A percentile compares a stretch with the other conserved stretches of the same genome.
phyloP scores from a whole-genome alignment of 2,113 vertebrate species.

The Echinops telfairi region DNA sequence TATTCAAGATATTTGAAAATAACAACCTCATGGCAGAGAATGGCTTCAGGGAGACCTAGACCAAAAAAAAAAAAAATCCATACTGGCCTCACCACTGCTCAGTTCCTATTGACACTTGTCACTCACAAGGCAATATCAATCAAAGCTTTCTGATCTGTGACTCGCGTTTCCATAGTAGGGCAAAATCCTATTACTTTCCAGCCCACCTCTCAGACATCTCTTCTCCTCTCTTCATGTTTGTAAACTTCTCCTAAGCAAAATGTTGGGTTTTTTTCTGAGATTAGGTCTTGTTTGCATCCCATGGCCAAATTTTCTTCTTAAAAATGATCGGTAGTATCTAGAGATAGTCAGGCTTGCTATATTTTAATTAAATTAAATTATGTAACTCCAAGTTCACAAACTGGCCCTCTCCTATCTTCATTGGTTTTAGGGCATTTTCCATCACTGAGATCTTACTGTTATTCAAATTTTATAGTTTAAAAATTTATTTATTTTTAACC shows the following conservation, averaged over 20 bases:
- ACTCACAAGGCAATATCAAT: conserved; percentile 90
- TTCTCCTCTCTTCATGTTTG: conserved; percentile 84
- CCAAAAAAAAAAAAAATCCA: conserved; percentile 87
- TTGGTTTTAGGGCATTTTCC: background rate
- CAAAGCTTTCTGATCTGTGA: conserved; percentile 91
- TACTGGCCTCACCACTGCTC: conserved; percentile 88
- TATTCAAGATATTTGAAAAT: conserved; percentile 86
- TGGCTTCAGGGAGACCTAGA: conserved; percentile 83
- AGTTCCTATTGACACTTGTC: conserved; percentile 90
- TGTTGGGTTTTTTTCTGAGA: background rate
- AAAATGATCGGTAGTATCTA: conserved; percentile 17
- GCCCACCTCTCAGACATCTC: conserved; percentile 87
- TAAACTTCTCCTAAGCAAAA: conserved; percentile 76
- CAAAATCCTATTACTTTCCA: conserved; percentile 92
- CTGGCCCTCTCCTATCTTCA: background rate
- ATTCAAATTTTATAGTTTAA: background rate
- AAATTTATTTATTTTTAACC: too few species aligned
- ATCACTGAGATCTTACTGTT: background rate
- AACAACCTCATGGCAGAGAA: conserved; percentile 87
- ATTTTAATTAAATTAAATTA: conserved; percentile 1
- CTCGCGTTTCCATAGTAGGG: conserved; percentile 90
- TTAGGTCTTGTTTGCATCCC: background rate
- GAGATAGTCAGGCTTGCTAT: background rate
- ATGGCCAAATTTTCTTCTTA: background rate
- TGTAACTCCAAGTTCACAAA: background rate